These are phyloP conservation scores for Lagopus leucura DNA, from an alignment of 2,113 vertebrate species.

Conservation along the genomic window DNA sequence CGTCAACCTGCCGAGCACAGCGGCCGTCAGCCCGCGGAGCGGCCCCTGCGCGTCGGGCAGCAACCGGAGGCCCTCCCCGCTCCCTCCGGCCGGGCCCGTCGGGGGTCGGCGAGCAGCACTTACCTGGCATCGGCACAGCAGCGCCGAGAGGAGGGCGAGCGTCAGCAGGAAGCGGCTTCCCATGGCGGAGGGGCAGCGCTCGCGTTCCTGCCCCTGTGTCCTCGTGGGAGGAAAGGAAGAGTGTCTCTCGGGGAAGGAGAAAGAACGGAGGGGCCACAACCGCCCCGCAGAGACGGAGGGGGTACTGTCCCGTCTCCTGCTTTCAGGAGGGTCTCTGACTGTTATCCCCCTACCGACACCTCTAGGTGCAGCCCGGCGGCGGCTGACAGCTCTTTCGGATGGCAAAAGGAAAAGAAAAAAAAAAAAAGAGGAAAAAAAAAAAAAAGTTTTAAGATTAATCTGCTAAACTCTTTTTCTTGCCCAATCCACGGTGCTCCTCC, in stretches of 20 bases:
- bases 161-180: slow-evolving; percentile 85
- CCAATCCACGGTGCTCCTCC: slow-evolving; percentile 64
- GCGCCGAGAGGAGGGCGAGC: slow-evolving; percentile 81
- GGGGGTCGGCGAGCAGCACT: neutral
- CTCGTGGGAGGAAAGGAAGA: neutral
- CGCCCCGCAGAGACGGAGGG: slow-evolving; percentile 78
- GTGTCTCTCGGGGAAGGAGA: slow-evolving; percentile 32
- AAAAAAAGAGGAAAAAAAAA: neutral
- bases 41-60: neutral
- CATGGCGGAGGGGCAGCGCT: slow-evolving; percentile 81
- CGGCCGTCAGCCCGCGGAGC: neutral
- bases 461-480: slow-evolving; percentile 57
- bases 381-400: slow-evolving; percentile 69
- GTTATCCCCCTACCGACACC: slow-evolving; percentile 23
- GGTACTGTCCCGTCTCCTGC: slow-evolving; percentile 69
- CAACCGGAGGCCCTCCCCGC: neutral
- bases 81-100: neutral
- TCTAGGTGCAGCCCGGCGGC: slow-evolving; percentile 62
- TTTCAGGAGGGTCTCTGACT: slow-evolving; percentile 59
- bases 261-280: slow-evolving; percentile 22
- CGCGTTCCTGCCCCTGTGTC: slow-evolving; percentile 13
- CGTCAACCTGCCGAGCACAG: slow-evolving; percentile 81
- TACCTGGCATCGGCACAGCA: slow-evolving; percentile 94
- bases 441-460: slow-evolving; percentile 30
- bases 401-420: slow-evolving; percentile 51